Conservation (phyloP, 2,888 invertebrate species). For the Calephelis perditalis region DNA sequence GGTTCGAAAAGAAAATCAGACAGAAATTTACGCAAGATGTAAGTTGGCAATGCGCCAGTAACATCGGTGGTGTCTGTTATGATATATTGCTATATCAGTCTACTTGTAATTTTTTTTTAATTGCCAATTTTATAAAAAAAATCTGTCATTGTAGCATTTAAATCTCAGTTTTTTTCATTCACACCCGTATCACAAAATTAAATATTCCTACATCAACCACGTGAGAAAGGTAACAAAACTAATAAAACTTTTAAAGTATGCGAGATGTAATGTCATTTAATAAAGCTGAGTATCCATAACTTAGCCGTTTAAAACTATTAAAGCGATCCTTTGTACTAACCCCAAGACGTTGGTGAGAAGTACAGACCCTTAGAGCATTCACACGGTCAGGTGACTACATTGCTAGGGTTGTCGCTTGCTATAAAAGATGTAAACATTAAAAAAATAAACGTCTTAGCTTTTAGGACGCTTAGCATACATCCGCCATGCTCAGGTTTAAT, state of each 20-base stretch:
- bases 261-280: constrained; percentile 4
- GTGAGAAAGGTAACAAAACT: neutral
- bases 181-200: neutral
- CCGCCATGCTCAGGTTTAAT: too few species aligned
- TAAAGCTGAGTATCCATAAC: constrained; percentile 18
- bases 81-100: too few species aligned
- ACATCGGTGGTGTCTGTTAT: too few species aligned
- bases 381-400: constrained; percentile 60
- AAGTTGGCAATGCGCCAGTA: too few species aligned
- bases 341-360: constrained; percentile 22
- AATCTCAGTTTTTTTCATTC: too few species aligned
- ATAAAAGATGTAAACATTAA: neutral
- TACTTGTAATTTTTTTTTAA: too few species aligned
- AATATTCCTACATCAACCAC: neutral
- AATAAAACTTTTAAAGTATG: constrained; percentile 7
- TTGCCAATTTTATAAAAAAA: too few species aligned
- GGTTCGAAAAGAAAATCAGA: too few species aligned
- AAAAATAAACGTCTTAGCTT: too few species aligned
- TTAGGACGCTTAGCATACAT: too few species aligned
- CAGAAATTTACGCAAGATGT: too few species aligned
- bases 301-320: constrained; percentile 24
- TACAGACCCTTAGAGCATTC: constrained; percentile 36
- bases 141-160: too few species aligned
- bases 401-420: constrained; percentile 1
- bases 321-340: constrained; percentile 14